Percentiles rank a stretch among this genome's conserved stretches.
Evolutionary conservation across 2,113 vertebrate species (phyloP).

Genomic region (Notarius lentiginosus): DNA sequence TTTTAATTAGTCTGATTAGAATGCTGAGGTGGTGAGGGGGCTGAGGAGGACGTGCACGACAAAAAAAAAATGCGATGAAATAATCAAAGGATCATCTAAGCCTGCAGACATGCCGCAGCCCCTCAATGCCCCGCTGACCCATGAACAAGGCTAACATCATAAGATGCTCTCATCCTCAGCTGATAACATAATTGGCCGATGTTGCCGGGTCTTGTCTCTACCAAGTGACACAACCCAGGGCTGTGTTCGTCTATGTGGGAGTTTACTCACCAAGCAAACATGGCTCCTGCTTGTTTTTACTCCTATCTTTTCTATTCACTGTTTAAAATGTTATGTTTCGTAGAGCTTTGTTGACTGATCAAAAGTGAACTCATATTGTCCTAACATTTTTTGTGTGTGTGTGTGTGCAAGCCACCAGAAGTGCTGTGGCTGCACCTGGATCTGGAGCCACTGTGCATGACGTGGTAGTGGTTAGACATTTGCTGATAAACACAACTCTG

Average conservation of each 20-base stretch:
- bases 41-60: conserved; percentile 26
- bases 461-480: conserved; percentile 31
- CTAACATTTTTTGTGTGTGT: too few species aligned
- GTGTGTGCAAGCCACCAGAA: not conserved
- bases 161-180: conserved; percentile 70
- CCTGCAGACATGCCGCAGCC: conserved; percentile 21
- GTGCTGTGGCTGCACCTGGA: conserved; percentile 38
- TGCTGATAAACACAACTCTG: conserved; percentile 41
- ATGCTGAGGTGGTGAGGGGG: conserved; percentile 74
- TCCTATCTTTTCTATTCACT: not conserved
- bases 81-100: conserved; percentile 80
- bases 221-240: conserved; percentile 68
- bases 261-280: conserved; percentile 52
- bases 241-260: conserved; percentile 60
- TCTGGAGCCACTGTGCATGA: conserved; percentile 16
- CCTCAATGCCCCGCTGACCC: conserved; percentile 50
- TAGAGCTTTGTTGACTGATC: not conserved
- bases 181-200: conserved; percentile 74
- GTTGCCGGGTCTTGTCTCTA: conserved; percentile 72
- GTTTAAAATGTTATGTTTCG: not conserved
- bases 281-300: not conserved
- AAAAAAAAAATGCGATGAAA: conserved; percentile 74
- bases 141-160: conserved; percentile 68
- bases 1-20: conserved; percentile 99
- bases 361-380: not conserved